A percentile compares a stretch with the other conserved stretches of the same genome.
Evolutionary conservation across 2,888 invertebrate species (phyloP).

Genomic region (Acanthacorydalis orientalis): DNA sequence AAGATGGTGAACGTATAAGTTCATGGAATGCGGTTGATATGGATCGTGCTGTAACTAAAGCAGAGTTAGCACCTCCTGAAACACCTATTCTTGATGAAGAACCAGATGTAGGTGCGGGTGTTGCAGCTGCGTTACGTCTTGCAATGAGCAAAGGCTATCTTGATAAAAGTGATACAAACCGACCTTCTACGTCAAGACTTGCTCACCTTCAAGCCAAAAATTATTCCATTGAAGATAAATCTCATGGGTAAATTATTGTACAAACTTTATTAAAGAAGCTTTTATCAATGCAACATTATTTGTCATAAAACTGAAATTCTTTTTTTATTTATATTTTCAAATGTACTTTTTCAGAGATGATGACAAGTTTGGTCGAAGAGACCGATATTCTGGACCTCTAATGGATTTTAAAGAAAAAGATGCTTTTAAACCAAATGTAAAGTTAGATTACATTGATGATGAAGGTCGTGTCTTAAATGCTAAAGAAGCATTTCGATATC

Average conservation of each 20-base stretch:
- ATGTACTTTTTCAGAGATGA: conserved; percentile 42
- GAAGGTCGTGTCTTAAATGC: conserved; percentile 80
- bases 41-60: conserved; percentile 28
- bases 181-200: conserved; percentile 53
- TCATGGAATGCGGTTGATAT: conserved; percentile 76
- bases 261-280: not conserved
- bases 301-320: not conserved
- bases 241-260: conserved; percentile 36
- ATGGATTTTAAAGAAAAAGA: conserved; percentile 86
- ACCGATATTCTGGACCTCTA: conserved; percentile 67
- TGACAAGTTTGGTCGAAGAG: conserved; percentile 56
- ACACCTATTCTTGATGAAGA: conserved; percentile 75
- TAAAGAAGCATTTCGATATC: conserved; percentile 92
- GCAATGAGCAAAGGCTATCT: conserved; percentile 90
- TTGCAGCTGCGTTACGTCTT: conserved; percentile 77
- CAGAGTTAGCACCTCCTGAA: conserved; percentile 34
- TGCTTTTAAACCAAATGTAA: conserved; percentile 81
- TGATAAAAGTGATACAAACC: conserved; percentile 60
- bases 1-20: conserved; percentile 40
- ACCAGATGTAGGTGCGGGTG: conserved; percentile 79
- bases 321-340: not conserved
- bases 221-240: conserved; percentile 66
- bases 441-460: conserved; percentile 94
- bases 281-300: not conserved
- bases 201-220: conserved; percentile 63